Evolutionary conservation across 2,888 invertebrate genomes (phyloP).

Genomic region (Thymelicus acteon): DNA sequence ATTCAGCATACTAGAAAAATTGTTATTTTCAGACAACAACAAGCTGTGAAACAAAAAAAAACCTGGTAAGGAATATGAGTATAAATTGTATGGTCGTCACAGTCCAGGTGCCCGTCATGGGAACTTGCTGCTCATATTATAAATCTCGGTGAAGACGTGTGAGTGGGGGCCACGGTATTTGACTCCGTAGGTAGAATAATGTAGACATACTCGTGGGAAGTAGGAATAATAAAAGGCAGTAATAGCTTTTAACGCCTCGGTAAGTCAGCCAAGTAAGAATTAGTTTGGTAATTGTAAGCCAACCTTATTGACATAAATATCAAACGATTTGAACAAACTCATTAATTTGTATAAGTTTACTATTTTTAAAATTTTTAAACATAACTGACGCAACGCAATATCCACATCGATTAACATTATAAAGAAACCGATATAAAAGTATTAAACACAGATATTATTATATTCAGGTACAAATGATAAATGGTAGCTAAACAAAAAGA

Average conservation of each 20-base stretch:
- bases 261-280: constrained; percentile 20
- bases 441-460: constrained; percentile 17
- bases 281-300: constrained; percentile 19
- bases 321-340: too few species aligned
- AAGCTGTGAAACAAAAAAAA: neutral
- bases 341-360: neutral
- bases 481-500: constrained; percentile 47
- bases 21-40: neutral
- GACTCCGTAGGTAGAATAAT: constrained; percentile 53
- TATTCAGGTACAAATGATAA: constrained; percentile 42
- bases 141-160: constrained; percentile 58
- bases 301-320: constrained; percentile 4
- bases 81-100: constrained; percentile 46
- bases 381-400: neutral
- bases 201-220: constrained; percentile 55
- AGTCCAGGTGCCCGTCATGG: constrained; percentile 76
- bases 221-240: constrained; percentile 39
- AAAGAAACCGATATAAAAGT: neutral
- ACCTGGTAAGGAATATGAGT: constrained; percentile 28
- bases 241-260: constrained; percentile 29
- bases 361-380: constrained; percentile 24
- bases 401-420: neutral
- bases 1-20: too few species aligned
- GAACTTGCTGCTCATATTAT: constrained; percentile 66
- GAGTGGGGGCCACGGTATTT: constrained; percentile 54